Conservation (phyloP, 2,797 vertebrate species). For the Calcarius lapponicus region DNA sequence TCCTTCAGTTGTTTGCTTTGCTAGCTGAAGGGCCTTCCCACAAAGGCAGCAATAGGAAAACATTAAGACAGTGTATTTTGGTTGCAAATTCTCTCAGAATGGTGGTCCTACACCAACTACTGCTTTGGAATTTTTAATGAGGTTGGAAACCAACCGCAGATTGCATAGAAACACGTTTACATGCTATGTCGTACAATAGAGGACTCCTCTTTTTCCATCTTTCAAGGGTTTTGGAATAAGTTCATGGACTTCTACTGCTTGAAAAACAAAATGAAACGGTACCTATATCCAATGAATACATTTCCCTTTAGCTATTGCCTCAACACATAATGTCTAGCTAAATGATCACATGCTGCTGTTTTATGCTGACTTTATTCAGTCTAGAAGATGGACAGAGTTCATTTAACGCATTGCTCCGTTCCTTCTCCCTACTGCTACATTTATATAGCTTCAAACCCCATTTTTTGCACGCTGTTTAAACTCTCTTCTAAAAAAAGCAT, state of each 20-base stretch:
- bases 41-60: slow-evolving; percentile 19
- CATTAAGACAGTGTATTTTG: not conserved
- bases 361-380: not conserved
- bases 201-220: not conserved
- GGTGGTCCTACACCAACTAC: not conserved
- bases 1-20: slow-evolving; percentile 44
- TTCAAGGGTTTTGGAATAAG: not conserved
- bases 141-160: not conserved
- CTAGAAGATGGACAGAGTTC: not conserved
- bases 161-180: not conserved
- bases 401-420: not conserved
- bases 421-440: not conserved
- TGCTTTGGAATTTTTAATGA: not conserved
- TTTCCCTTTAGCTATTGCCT: not conserved
- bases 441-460: not conserved
- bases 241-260: not conserved
- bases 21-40: slow-evolving; percentile 32
- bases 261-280: not conserved
- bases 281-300: not conserved
- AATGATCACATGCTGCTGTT: not conserved
- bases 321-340: not conserved
- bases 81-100: not conserved
- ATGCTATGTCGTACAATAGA: fast-evolving
- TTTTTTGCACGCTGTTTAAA: not conserved
- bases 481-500: not conserved